Conservation (phyloP, 1,140 invertebrate species). For the Paralvinella palmiformis region DNA sequence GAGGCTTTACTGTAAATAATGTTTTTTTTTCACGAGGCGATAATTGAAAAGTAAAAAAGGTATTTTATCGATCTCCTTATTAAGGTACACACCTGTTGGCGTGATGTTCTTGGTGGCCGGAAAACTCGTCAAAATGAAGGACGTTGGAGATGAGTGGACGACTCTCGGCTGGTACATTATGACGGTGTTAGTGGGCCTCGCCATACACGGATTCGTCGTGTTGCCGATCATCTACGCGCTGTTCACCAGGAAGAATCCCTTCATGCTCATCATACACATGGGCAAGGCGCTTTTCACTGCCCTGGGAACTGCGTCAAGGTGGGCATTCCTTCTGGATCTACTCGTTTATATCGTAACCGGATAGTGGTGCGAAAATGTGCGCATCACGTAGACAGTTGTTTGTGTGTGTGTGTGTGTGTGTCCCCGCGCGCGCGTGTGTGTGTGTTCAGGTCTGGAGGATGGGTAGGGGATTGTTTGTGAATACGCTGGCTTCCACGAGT, state of each 20-base stretch:
- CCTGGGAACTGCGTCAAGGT: slow-evolving; percentile 48
- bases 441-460: too few species aligned
- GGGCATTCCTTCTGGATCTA: slow-evolving; percentile 1
- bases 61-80: neutral
- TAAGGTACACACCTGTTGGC: slow-evolving; percentile 84
- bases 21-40: too few species aligned
- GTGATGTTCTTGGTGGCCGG: slow-evolving; percentile 84
- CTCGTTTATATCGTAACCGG: too few species aligned
- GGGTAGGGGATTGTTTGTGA: too few species aligned
- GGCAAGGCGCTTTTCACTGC: slow-evolving; percentile 43
- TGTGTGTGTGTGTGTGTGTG: too few species aligned
- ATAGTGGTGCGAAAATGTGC: too few species aligned
- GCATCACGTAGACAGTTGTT: too few species aligned
- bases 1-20: neutral
- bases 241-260: slow-evolving; percentile 41
- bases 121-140: slow-evolving; percentile 81
- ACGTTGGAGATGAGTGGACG: slow-evolving; percentile 34
- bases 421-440: too few species aligned
- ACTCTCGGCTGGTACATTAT: slow-evolving; percentile 40
- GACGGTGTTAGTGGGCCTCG: slow-evolving; percentile 40
- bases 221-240: slow-evolving; percentile 43
- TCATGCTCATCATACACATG: slow-evolving; percentile 32
- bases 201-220: slow-evolving; percentile 43
- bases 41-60: neutral
- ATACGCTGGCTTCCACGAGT: too few species aligned